Evolutionary conservation across 2,797 vertebrate genomes (phyloP), one percentile per base, ranked within the genome.

Genomic region (Tragopan temminckii): DNA sequence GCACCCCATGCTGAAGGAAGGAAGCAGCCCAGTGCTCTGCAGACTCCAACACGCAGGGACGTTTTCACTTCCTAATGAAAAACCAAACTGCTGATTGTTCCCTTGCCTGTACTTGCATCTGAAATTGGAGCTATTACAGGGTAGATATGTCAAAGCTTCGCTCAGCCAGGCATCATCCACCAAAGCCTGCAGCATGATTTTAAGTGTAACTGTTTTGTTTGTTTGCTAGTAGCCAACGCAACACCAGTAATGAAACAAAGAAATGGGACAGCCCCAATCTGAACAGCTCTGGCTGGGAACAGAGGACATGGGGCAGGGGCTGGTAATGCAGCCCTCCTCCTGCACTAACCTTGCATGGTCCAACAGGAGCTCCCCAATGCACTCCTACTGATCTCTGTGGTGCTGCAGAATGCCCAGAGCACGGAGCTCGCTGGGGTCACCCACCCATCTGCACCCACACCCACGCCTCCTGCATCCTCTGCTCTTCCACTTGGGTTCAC

Each of bases 401-500:
- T 24, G 50, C 31, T 42, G 33, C 42, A 25, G 19, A n/a, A 27
- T 29, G 10, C 27, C 20, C 8, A 14, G 8, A 9, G 27, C n/a
- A 36, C 21, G 13, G 35, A 24, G 43, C 27, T 25, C 19, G 12
- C 27, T 14, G 27, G 35, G 35, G 27, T 36, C 35, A n/a, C 16
- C 13, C 29, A 38, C 21, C 57, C 11, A 10, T 8, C 55, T 29
- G 35, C 57, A 13, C 35, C 29, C 33, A 8, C 11, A 10, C 27
- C 35, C 31, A 18, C 12, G 21, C 31, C 29, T 62, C 11, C 13
- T 43, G 31, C 21, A 3, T 27, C 66, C 35, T 25, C 20, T n/a
- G 40, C 42, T 25, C 36, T 36, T 29, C 36, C 70, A 48, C 91
- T 93, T 77, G 94, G 83, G 94, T 93, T 93, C 93, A 93, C 96